phyloP scores from a whole-genome alignment of 2,888 invertebrate genomes.

The Drosophila mercatorum region DNA sequence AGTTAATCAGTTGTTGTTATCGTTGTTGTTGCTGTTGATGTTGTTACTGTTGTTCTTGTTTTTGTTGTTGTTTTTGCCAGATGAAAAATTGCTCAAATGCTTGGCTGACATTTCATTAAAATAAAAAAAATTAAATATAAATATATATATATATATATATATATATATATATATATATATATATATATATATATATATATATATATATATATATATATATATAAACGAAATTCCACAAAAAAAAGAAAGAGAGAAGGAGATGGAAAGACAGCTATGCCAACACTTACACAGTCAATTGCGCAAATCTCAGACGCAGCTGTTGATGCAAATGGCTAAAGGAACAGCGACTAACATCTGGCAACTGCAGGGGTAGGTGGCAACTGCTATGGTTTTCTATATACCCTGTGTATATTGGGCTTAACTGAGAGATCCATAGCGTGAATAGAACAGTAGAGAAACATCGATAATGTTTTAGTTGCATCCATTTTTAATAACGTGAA shows the following conservation, averaged over 20 bases:
- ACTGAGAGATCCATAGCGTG: not conserved
- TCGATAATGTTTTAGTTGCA: not conserved
- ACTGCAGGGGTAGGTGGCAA: not conserved
- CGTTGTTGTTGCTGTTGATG: constrained; percentile 22
- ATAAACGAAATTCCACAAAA: constrained; percentile 33
- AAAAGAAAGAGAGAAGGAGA: not conserved
- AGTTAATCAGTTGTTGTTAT: constrained; percentile 72
- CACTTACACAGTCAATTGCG: constrained; percentile 80
- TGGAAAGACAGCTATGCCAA: constrained; percentile 43
- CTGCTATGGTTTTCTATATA: constrained; percentile 13
- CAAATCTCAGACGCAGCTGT: constrained; percentile 68
- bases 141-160: not conserved
- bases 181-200: not conserved
- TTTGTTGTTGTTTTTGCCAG: constrained; percentile 31
- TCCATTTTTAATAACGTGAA: too few species aligned
- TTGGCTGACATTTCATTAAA: constrained; percentile 77
- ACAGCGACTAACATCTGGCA: not conserved
- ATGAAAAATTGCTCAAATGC: constrained; percentile 71
- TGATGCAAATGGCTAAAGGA: constrained; percentile 58
- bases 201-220: not conserved
- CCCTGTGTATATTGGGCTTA: constrained; percentile 9
- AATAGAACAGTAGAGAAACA: not conserved
- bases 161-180: not conserved
- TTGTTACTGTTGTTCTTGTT: constrained; percentile 25
- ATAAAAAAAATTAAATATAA: constrained; percentile 22